phyloP scores from a whole-genome alignment of 1,140 invertebrate species.

The Euura saliciscinereae region DNA sequence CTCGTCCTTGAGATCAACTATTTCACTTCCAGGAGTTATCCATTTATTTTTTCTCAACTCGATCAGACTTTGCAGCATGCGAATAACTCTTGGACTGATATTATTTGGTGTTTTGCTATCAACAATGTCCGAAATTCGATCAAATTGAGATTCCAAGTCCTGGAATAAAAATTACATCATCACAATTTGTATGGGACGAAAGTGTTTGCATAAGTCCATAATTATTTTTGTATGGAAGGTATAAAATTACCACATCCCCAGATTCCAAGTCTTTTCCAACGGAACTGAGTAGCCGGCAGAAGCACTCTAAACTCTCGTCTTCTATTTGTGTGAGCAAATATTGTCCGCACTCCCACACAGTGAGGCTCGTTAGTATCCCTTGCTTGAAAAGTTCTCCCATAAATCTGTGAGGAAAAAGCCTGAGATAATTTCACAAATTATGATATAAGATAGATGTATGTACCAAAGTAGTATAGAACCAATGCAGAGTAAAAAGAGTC shows the following conservation, averaged over 20 bases:
- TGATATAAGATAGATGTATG: neutral
- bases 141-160: conserved; percentile 67
- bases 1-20: conserved; percentile 44
- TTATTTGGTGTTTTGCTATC: conserved; percentile 60
- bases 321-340: conserved; percentile 78
- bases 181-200: no score
- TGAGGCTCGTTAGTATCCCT: conserved; percentile 86
- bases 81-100: conserved; percentile 82
- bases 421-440: conserved; percentile 4
- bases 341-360: conserved; percentile 87
- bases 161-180: neutral
- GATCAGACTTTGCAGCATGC: conserved; percentile 95
- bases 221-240: no score
- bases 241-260: conserved; percentile 42
- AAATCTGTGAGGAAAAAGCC: conserved; percentile 60
- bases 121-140: conserved; percentile 71
- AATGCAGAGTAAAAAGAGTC: neutral
- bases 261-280: conserved; percentile 88
- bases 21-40: conserved; percentile 52
- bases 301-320: conserved; percentile 91
- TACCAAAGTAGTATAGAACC: neutral
- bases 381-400: conserved; percentile 93
- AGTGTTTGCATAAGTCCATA: no score
- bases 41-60: conserved; percentile 72
- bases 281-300: conserved; percentile 90